Evolutionary conservation across 2,113 vertebrate genomes (phyloP).

Genomic region (Dromaius novaehollandiae): DNA sequence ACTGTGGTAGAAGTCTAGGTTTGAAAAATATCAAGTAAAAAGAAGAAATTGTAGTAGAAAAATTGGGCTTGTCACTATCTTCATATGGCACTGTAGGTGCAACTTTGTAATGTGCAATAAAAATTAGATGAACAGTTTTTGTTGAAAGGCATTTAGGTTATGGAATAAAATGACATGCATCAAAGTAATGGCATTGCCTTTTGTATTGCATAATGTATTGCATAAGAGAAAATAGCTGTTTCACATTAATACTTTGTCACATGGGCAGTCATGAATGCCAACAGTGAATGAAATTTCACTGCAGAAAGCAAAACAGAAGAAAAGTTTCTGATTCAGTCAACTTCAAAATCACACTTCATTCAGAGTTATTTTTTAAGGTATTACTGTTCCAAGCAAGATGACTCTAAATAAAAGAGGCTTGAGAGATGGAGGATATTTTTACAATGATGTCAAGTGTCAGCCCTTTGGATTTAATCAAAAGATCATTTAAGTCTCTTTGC

Average conservation of each 20-base stretch:
- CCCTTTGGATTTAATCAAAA: constrained; percentile 14
- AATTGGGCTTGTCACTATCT: background rate
- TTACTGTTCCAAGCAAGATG: background rate
- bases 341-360: constrained; percentile 44
- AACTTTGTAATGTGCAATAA: constrained; percentile 15
- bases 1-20: background rate
- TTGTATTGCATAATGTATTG: constrained; percentile 61
- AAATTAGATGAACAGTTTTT: background rate
- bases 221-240: constrained; percentile 64
- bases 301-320: constrained; percentile 29
- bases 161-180: constrained; percentile 40
- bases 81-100: background rate
- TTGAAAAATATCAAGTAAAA: background rate
- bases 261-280: constrained; percentile 47
- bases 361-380: background rate
- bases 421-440: constrained; percentile 8
- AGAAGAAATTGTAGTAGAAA: background rate
- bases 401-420: constrained; percentile 10
- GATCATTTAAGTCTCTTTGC: background rate
- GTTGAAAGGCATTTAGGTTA: constrained; percentile 34
- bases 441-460: background rate
- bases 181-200: constrained; percentile 45
- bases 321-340: background rate
- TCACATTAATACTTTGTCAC: constrained; percentile 58
- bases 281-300: constrained; percentile 47